Conservation (phyloP, 2,888 invertebrate species). For the Xestoiulus laeticollis region DNA sequence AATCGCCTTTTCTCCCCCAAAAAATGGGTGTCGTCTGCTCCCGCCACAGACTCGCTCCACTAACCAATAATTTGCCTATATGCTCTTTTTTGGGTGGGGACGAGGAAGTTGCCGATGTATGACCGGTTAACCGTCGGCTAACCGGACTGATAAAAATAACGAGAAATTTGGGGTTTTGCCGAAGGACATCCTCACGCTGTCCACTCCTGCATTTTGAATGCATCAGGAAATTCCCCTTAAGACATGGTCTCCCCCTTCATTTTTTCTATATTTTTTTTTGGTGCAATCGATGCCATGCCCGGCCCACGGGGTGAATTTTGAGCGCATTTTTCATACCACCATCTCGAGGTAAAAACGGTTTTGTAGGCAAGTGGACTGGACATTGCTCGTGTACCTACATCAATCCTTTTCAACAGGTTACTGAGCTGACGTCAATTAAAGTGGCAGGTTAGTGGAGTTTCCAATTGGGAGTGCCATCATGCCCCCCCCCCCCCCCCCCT, state of each 20-base stretch:
- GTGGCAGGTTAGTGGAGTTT: conserved; percentile 7
- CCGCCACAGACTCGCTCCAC: neutral
- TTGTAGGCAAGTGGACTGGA: neutral
- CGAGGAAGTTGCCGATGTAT: neutral
- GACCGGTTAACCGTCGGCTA: conserved; percentile 15
- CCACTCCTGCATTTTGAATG: neutral
- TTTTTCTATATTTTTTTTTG: neutral
- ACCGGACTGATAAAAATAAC: neutral
- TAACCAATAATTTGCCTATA: conserved; percentile 11
- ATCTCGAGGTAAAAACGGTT: neutral
- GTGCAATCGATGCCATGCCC: neutral
- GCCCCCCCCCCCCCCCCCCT: neutral
- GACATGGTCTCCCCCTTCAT: neutral
- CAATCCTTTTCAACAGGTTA: conserved; percentile 34
- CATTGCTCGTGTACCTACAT: conserved; percentile 22
- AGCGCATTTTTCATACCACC: neutral
- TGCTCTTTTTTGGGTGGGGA: neutral
- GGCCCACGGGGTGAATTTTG: neutral
- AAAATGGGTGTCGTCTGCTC: conserved; percentile 17
- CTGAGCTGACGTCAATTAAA: neutral
- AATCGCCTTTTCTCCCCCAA: neutral
- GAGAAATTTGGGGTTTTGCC: conserved; percentile 13
- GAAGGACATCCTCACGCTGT: conserved; percentile 20
- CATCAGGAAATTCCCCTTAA: neutral
- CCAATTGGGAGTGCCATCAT: neutral